Base-by-base conservation (phyloP, 2,888 invertebrate species). In the Drosophila ezoana region DNA sequence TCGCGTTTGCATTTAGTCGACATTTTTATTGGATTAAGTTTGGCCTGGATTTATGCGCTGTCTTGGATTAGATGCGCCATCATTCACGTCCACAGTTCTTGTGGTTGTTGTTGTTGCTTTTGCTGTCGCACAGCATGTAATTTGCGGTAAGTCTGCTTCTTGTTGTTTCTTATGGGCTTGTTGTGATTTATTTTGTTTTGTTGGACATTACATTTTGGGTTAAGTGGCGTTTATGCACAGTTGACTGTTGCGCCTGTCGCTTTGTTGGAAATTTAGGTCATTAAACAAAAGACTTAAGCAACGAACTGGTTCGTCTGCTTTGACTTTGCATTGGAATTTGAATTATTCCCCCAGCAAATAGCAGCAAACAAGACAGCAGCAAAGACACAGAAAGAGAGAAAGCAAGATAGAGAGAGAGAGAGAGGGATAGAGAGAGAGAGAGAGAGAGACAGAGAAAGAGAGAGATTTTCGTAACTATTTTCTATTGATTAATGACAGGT, bases 1-100 rank as follows among this genome's bases (percentile, higher is more conserved):
- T 87, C 79, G 87, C 75, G 66, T 81, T 81, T 87, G 81, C 81
- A 87, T 84, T 84, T 78, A 72, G 71, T 76, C 79, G 86, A 82
- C 84, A 85, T 79, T 87, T 87, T 85, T 87, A 84, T 84, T 84
- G 87, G 85, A 72, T 79, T 85, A 80, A 80, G 80, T 71, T 77
- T 87, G 84, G 76, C 87, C 87, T 80, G 85, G 80, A 73, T 84
- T 85, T 69, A 70, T 59, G 69, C 62, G 52, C 58, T 56, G 56
- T 75, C 65, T 54, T 45, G 52, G 60, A 83, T 85, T 85, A 80
- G 80, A 81, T 73, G 65, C 72, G 81, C 76, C 76, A 81, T 79
- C 82, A 76, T 69, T 85, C 76, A 72, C 72, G 72, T 80, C 51
- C 61, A 10, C 20, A 33, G 33, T 13, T 49, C 44, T 45, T 52